These are phyloP conservation scores for Scelioninae gen. 1 DNA, from an alignment of 2,888 invertebrate species.

Conservation along the genomic window DNA sequence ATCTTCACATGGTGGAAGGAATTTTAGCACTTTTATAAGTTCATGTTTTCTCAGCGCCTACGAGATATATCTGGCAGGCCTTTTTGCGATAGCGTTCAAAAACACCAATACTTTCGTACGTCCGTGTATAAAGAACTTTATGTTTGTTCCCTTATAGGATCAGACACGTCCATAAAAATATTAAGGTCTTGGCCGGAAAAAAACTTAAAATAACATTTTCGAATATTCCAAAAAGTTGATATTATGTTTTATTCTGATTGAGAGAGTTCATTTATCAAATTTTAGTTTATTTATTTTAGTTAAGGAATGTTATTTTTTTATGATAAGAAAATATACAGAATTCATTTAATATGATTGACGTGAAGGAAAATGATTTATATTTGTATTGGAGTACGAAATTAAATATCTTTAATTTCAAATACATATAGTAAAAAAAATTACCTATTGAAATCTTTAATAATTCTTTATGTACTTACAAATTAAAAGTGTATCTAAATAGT, in stretches of 20 bases:
- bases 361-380: too few species aligned
- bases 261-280: constrained; percentile 7
- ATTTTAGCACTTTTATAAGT: constrained; percentile 60
- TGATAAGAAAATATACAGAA: too few species aligned
- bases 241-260: constrained; percentile 25
- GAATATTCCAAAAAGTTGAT: constrained; percentile 37
- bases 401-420: too few species aligned
- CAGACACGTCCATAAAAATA: constrained; percentile 62
- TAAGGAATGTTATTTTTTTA: too few species aligned
- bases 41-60: constrained; percentile 63
- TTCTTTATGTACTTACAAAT: too few species aligned
- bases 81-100: constrained; percentile 66
- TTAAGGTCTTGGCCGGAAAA: constrained; percentile 39
- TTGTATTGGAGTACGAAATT: too few species aligned
- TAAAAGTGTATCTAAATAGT: too few species aligned
- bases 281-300: too few species aligned
- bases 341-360: too few species aligned
- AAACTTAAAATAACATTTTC: constrained; percentile 52
- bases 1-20: constrained; percentile 69
- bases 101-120: constrained; percentile 52
- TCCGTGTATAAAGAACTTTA: constrained; percentile 63
- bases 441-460: too few species aligned
- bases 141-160: constrained; percentile 59
- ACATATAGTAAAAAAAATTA: too few species aligned
- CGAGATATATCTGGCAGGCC: constrained; percentile 56